Base-by-base conservation (phyloP, 2,113 vertebrate genomes). In the Pteronura brasiliensis region DNA sequence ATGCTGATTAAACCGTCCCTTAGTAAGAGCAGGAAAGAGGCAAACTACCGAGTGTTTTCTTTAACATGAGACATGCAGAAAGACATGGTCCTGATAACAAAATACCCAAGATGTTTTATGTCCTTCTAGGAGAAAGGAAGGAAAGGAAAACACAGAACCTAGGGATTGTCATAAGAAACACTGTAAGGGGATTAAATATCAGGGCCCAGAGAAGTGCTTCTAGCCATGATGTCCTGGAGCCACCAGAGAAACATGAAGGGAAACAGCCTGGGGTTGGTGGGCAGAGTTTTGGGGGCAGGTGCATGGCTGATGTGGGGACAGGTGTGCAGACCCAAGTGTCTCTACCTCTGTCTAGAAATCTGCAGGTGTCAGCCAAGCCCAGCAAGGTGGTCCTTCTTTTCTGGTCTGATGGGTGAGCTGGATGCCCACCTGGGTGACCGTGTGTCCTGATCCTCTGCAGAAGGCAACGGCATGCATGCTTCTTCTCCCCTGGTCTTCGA, bases 381-480 rank as follows among this genome's bases (percentile, higher is more conserved):
- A 4, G 21, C 29, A 9, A 0, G 0, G 27, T 4, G 21, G 13
- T n/a, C 57, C 52, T 20, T 0, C 3, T 7, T 6, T 23, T 39
- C n/a, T 17, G 69, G 18, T 11, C 42, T 39, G n/a, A 47, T 2
- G n/a, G 80, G 10, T 52, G 29, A 44, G 29, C 42, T 36, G 31
- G 25, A 39, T 2, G 8, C 10, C 31, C 4, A 17, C 42, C 25
- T 23, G 44, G 13, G 31, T 36, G 59, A 13, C n/a, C 18, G 1
- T 4, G 13, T 1, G 1, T 34, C 1, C 25, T 20, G 47, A 10
- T 8, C 59, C 17, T 59, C 12, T 8, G 52, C 13, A 5, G 15
- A 36, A 25, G 76, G 27, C 71, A 17, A 5, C 0, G 1, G 31
- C 12, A 12, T 1, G 2, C 4, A 0, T 14, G 39, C 4, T 4